A percentile compares a stretch with the other conserved stretches of the same genome.
These are phyloP conservation scores for Drosophila repleta DNA, from an alignment of 1,140 invertebrate species.

Conservation along the genomic window DNA sequence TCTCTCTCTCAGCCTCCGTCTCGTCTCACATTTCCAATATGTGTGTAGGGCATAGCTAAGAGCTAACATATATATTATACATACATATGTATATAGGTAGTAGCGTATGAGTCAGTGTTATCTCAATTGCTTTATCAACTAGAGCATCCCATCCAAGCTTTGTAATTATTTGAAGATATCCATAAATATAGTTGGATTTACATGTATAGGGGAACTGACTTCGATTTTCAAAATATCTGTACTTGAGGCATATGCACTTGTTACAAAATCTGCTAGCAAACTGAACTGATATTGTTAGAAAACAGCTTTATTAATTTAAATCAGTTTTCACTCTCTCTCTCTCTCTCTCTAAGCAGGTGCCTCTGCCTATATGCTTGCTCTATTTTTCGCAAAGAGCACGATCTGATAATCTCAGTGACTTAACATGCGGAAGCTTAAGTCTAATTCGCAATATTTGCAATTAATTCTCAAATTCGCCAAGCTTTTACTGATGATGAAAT, in stretches of 20 bases:
- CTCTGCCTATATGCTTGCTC: not conserved
- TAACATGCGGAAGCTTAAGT: too few relatives aligned
- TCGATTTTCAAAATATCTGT: not conserved
- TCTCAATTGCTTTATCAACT: not conserved
- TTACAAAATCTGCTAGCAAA: conserved; percentile 46
- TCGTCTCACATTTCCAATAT: too few relatives aligned
- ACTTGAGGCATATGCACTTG: conserved; percentile 38
- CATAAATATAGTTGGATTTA: not conserved
- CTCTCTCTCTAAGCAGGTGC: not conserved
- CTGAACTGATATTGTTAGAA: conserved; percentile 34
- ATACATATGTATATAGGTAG: too few relatives aligned
- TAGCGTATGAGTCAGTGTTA: too few relatives aligned
- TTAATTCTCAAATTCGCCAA: too few relatives aligned
- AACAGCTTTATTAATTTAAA: conserved; percentile 15
- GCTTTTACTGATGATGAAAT: too few relatives aligned
- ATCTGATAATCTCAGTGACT: conserved; percentile 3
- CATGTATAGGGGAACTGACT: not conserved
- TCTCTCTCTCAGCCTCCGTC: too few relatives aligned
- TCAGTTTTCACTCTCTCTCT: not conserved
- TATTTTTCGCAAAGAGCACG: conserved; percentile 3
- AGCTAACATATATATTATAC: too few relatives aligned
- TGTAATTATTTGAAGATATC: not conserved
- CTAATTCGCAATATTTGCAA: not conserved
- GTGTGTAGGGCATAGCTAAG: too few relatives aligned
- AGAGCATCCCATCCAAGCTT: not conserved